Evolutionary conservation across 1,140 invertebrate genomes (phyloP).

Genomic region (Lutraria rhynchaena): DNA sequence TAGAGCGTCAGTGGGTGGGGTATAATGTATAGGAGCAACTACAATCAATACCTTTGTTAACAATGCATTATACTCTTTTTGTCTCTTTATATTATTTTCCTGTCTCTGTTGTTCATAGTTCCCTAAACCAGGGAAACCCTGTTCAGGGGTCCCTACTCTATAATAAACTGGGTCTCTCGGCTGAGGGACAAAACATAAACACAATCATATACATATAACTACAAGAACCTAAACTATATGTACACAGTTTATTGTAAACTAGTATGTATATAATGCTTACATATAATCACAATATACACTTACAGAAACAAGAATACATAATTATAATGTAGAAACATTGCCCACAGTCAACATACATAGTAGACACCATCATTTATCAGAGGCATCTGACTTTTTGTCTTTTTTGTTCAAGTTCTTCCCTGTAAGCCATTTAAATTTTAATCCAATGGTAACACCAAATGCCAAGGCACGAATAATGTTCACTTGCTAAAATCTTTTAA

Average conservation of each 20-base stretch:
- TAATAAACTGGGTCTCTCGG: constrained; percentile 44
- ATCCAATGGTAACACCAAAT: too few relatives aligned
- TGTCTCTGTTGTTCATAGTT: constrained; percentile 31
- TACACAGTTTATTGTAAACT: not conserved
- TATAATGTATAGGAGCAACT: not conserved
- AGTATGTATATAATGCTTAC: not conserved
- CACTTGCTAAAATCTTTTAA: too few relatives aligned
- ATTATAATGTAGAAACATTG: too few relatives aligned
- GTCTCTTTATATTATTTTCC: constrained; percentile 34
- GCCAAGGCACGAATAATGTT: too few relatives aligned
- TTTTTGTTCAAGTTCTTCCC: too few relatives aligned
- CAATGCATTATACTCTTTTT: constrained; percentile 58
- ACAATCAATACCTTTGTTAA: constrained; percentile 45
- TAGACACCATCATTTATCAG: too few relatives aligned
- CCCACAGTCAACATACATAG: too few relatives aligned
- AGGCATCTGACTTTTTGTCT: too few relatives aligned
- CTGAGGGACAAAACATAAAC: constrained; percentile 20
- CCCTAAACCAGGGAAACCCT: constrained; percentile 52
- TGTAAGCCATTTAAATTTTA: too few relatives aligned
- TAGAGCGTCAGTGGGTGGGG: too few relatives aligned
- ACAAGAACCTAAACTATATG: not conserved
- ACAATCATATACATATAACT: constrained; percentile 12
- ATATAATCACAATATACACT: too few relatives aligned
- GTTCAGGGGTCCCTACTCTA: constrained; percentile 54
- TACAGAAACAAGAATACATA: too few relatives aligned